Evolutionary conservation across 2,797 vertebrate genomes (phyloP), one percentile per base, ranked within the genome.

Genomic region (Muscicapa comitata): DNA sequence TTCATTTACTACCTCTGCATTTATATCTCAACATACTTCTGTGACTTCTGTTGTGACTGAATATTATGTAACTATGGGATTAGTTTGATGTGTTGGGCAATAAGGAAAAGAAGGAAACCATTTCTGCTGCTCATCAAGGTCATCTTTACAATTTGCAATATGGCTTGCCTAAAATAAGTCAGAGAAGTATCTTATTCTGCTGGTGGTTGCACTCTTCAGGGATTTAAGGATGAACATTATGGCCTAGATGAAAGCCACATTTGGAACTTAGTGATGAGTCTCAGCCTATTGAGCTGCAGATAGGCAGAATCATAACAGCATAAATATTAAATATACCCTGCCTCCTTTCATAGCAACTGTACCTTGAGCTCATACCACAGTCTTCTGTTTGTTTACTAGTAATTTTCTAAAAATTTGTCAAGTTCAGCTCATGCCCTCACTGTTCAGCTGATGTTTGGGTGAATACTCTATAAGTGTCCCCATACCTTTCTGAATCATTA

Each of bases 81-180:
- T 96, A 95, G 59, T 88, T 72, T 90, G 72, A 58, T 87, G 67
- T 71, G 70, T 94, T 96, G 83, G 67, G 80, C 93, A 95, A 50
- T 88, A 91, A 95, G 75, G 74, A 93, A 80, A 90, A 84, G 6
- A 9, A 91, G 91, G 82, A 95, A 87, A n/a, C 47, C 83, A 96
- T 92, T 97, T 94, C 78, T 97, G 53, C 76, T 95, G 65, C 62
- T 95, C 57, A 6, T 71, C 25, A 93, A 96, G 93, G 86, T 96
- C 76, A 61, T 86, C 4, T 28, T 90, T 96, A 85, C 58, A 88
- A 70, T 83, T 93, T 96, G 75, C 79, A 95, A 96, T 95, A 94
- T 26, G 68, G 62, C 75, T 97, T 83, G 87, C 77, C 85, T 95
- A 94, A 97, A 95, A 71, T 84, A 93, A 85, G 53, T 90, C 58